These are phyloP conservation scores for Phorcus lineatus DNA, from an alignment of 2,888 invertebrate species.

Conservation along the genomic window DNA sequence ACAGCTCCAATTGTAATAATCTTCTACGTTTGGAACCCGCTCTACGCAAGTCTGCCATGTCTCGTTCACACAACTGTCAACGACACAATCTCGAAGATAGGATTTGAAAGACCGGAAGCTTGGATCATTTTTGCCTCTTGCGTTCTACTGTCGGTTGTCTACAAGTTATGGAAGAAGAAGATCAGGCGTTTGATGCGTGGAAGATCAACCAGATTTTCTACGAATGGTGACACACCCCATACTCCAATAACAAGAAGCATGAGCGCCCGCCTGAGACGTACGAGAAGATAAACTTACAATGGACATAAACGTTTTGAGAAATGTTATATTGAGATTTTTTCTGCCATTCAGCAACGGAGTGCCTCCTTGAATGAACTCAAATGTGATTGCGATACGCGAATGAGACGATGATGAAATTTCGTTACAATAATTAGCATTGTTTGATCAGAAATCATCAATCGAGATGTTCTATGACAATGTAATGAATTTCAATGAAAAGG, in stretches of 20 bases:
- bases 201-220: not conserved
- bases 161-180: not conserved
- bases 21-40: slow-evolving; percentile 20
- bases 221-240: not conserved
- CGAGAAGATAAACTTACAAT: not conserved
- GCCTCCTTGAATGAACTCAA: too few relatives aligned
- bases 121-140: slow-evolving; percentile 6
- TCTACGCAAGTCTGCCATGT: slow-evolving; percentile 22
- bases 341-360: too few relatives aligned
- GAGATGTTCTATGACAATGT: too few relatives aligned
- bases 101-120: not conserved
- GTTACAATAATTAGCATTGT: too few relatives aligned
- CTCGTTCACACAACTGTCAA: not conserved
- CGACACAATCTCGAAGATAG: not conserved
- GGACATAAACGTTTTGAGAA: too few relatives aligned
- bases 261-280: not conserved
- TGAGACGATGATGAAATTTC: too few relatives aligned
- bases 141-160: not conserved
- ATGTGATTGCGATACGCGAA: too few relatives aligned
- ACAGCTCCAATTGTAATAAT: slow-evolving; percentile 12
- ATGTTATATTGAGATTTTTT: too few relatives aligned
- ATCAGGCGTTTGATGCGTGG: not conserved
- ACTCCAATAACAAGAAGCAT: slow-evolving; percentile 25
- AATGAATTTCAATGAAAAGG: too few relatives aligned
- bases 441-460: too few relatives aligned